Conservation (phyloP, 2,113 vertebrate species). For the Cochlearius cochlearius region DNA sequence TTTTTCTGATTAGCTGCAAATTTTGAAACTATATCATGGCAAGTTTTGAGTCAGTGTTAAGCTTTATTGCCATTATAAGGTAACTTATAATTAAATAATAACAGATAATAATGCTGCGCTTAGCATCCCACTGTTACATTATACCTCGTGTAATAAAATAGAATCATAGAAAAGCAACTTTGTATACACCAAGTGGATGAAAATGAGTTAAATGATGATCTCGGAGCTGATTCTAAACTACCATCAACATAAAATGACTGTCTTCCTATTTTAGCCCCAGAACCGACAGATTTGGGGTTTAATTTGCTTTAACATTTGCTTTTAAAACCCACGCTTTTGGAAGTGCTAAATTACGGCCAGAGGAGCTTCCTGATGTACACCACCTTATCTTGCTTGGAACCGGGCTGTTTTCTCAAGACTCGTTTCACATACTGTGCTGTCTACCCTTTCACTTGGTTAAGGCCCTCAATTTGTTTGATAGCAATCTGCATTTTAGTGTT, state of each 20-base stretch:
- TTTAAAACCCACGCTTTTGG: not conserved
- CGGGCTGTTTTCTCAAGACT: not conserved
- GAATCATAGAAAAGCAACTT: not conserved
- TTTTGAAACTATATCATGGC: not conserved
- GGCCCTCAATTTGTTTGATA: not conserved
- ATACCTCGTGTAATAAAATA: not conserved
- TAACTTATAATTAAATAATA: not conserved
- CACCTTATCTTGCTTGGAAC: not conserved
- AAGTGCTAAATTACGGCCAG: not conserved
- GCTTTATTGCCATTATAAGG: not conserved
- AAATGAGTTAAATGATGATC: not conserved
- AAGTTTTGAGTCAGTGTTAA: not conserved
- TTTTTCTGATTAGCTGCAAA: not conserved
- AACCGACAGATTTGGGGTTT: not conserved
- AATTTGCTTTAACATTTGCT: not conserved
- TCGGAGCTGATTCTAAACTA: not conserved
- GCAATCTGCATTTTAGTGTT: not conserved
- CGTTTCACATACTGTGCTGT: rapidly evolving
- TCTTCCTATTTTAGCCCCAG: not conserved
- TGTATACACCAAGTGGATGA: not conserved
- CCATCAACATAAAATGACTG: not conserved
- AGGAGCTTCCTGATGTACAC: not conserved
- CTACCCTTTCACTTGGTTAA: not conserved
- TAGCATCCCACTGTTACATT: not conserved
- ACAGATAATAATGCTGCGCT: not conserved